Base-by-base conservation (phyloP, 2,888 invertebrate species). In the Boloria selene region DNA sequence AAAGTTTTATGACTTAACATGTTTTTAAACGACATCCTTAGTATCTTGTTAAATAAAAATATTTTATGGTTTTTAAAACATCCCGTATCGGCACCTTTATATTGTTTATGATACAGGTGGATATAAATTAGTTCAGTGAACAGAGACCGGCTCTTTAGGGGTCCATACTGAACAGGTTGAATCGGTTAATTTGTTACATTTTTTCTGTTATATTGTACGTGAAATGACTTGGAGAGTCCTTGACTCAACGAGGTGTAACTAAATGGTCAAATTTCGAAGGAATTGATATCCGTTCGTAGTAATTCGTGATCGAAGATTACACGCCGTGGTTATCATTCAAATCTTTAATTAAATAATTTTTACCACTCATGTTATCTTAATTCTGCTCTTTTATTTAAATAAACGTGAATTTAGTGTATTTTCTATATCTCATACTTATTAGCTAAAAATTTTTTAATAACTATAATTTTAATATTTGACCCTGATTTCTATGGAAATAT, bases 171-270 rank as follows among this genome's bases (percentile, higher is more conserved):
- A 90, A 90, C 90, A 86, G 90, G 88, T 90, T 86, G 81, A 88
- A 87, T 88, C 86, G 81, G 83, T 89, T 89, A 88, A 89, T 91
- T 88, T 88, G 86, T 86, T 84, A 82, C 82, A 78, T 87, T 82
- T 80, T 86, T 85, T 76, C 67, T 71, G 79, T 80, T 82, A 84
- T 83, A 86, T 88, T 87, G 83, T 87, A 75, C 79, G 77, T 78
- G 77, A 81, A 88, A 88, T 89, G 88, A 88, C 83, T 85, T 82
- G 74, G 78, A 78, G 85, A 89, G 90, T 91, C 92, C 90, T 92
- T 90, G 89, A 82, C 80, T 86, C 90, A 92, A 92, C 91, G 91
- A 92, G 92, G 90, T 90, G 91, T 86, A 86, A 86, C 92, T 86
- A 91, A 92, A 92, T 84, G 85, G 82, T 83, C 83, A 81, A 86